These are phyloP conservation scores for Spinus pinus DNA, from an alignment of 2,797 vertebrate genomes.

Conservation along the genomic window DNA sequence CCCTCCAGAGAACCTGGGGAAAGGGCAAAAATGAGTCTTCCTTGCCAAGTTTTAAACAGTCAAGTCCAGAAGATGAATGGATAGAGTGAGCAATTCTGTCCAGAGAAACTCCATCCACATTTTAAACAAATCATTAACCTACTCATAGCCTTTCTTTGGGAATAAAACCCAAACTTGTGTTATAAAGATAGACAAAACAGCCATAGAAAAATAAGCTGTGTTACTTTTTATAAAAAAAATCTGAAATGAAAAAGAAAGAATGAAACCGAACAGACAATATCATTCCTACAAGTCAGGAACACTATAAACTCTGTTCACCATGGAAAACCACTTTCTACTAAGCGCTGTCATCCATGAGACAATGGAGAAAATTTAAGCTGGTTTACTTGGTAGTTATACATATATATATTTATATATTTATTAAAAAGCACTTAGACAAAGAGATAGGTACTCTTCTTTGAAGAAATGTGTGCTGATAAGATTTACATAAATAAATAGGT, in stretches of 20 bases:
- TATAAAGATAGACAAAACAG: not conserved
- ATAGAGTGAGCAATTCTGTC: not conserved
- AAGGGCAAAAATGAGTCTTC: not conserved
- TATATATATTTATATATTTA: conserved; percentile 25
- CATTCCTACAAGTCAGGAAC: not conserved
- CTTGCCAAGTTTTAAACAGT: not conserved
- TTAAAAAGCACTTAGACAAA: conserved; percentile 48
- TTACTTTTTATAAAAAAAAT: not conserved
- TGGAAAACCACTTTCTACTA: not conserved
- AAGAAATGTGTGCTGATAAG: conserved; percentile 53
- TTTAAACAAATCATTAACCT: not conserved
- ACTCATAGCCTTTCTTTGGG: not conserved
- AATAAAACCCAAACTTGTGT: not conserved
- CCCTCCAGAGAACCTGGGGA: not conserved
- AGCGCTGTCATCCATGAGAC: not conserved
- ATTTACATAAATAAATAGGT: conserved; percentile 67
- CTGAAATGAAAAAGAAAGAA: not conserved
- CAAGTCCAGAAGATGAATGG: not conserved
- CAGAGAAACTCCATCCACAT: not conserved
- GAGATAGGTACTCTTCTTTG: conserved; percentile 57
- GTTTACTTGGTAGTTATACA: not conserved
- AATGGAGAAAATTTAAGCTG: not conserved
- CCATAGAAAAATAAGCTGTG: not conserved
- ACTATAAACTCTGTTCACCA: not conserved
- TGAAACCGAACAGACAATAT: not conserved